Conservation (phyloP, 2,888 invertebrate species). For the Ornithoptera priamus region DNA sequence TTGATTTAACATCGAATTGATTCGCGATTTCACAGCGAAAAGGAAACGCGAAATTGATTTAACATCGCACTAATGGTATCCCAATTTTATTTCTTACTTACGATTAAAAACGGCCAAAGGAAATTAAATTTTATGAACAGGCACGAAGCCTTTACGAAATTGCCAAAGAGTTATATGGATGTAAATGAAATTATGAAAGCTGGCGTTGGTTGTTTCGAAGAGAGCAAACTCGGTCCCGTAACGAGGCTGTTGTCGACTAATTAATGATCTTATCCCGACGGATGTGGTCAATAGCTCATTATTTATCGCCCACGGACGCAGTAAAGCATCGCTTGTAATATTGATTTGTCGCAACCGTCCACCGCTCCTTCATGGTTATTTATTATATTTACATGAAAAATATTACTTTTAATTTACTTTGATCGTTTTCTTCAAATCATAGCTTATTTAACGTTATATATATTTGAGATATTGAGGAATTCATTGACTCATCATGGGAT, state of each 20-base stretch:
- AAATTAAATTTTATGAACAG: conserved; percentile 3
- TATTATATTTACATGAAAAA: not conserved
- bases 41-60: conserved; percentile 7
- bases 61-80: conserved; percentile 1
- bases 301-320: conserved; percentile 24
- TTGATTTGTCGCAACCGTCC: conserved; percentile 26
- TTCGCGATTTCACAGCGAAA: not conserved
- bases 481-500: no score
- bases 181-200: conserved; percentile 18
- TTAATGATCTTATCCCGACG: conserved; percentile 29
- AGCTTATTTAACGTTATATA: no score
- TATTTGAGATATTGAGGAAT: no score
- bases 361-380: conserved; percentile 5
- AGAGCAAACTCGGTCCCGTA: conserved; percentile 19
- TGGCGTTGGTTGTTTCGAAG: conserved; percentile 2
- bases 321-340: conserved; percentile 27
- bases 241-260: conserved; percentile 23
- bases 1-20: not conserved
- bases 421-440: no score
- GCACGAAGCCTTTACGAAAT: not conserved
- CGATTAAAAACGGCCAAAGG: not conserved
- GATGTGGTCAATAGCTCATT: conserved; percentile 28
- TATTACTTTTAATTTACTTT: not conserved
- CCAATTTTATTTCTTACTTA: not conserved
- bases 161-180: not conserved